These are phyloP conservation scores for Polietes domitor DNA, from an alignment of 2,888 invertebrate species.

Conservation along the genomic window DNA sequence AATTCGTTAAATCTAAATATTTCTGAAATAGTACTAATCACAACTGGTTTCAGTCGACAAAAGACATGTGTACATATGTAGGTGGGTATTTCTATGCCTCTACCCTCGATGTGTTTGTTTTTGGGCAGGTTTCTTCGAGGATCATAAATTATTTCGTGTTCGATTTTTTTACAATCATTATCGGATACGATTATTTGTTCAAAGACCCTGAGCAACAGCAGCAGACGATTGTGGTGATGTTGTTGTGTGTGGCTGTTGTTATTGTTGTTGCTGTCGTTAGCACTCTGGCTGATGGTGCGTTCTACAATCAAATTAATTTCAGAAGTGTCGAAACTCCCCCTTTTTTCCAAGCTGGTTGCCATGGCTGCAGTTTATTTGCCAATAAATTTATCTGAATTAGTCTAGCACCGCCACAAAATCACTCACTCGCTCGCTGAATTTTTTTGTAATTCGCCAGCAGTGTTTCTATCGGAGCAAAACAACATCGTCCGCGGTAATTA, in stretches of 20 bases:
- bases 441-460: no score
- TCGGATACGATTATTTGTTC: neutral
- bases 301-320: neutral
- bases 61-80: neutral
- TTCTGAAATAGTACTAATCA: neutral
- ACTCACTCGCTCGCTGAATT: no score
- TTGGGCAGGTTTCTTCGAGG: neutral
- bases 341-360: neutral
- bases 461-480: no score
- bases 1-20: conserved; percentile 10
- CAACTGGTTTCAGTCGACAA: neutral
- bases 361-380: neutral
- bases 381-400: conserved; percentile 2
- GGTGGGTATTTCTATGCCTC: no score
- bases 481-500: neutral
- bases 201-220: no score
- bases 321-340: neutral
- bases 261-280: no score
- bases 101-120: no score
- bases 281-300: no score
- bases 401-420: neutral
- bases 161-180: neutral
- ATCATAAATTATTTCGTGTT: neutral
- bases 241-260: no score
- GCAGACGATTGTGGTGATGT: no score